Evolutionary conservation across 2,888 invertebrate genomes (phyloP).

Genomic region (Volucella bombylans): DNA sequence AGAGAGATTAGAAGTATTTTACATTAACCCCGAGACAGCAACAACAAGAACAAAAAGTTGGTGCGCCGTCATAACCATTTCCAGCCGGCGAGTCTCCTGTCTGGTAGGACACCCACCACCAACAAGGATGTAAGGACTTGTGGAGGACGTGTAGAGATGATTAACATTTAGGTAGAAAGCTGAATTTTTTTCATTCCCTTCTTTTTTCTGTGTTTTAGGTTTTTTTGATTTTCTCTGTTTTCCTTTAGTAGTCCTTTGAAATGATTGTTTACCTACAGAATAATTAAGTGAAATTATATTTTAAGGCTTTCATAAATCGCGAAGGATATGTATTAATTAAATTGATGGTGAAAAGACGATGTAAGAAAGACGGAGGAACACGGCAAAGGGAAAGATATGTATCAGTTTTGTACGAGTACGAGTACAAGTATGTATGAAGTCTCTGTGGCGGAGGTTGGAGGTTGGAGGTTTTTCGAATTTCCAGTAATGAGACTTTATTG

Average conservation of each 20-base stretch:
- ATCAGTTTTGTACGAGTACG: background rate
- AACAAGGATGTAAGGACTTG: constrained; percentile 38
- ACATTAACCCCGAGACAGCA: constrained; percentile 42
- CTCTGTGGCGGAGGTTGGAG: too few relatives aligned
- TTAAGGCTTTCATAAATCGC: constrained; percentile 26
- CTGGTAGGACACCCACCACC: constrained; percentile 16
- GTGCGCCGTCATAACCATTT: background rate
- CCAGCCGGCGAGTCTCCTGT: background rate
- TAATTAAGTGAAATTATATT: constrained; percentile 60
- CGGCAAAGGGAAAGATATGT: constrained; percentile 2
- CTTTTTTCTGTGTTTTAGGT: background rate
- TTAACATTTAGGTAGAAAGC: constrained; percentile 15
- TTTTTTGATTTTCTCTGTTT: constrained; percentile 1
- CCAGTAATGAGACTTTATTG: too few relatives aligned
- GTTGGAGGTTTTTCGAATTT: too few relatives aligned
- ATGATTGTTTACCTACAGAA: constrained; percentile 50
- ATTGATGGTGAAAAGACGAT: constrained; percentile 15
- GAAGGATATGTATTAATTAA: constrained; percentile 58
- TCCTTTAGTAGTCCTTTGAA: background rate
- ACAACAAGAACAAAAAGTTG: constrained; percentile 15
- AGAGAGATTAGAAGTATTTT: constrained; percentile 47
- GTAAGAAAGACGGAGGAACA: background rate
- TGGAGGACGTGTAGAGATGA: constrained; percentile 42
- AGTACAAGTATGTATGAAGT: too few relatives aligned
- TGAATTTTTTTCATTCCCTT: too few relatives aligned